These are phyloP conservation scores for Cathartes aura DNA, from an alignment of 2,113 vertebrate species.

Conservation along the genomic window DNA sequence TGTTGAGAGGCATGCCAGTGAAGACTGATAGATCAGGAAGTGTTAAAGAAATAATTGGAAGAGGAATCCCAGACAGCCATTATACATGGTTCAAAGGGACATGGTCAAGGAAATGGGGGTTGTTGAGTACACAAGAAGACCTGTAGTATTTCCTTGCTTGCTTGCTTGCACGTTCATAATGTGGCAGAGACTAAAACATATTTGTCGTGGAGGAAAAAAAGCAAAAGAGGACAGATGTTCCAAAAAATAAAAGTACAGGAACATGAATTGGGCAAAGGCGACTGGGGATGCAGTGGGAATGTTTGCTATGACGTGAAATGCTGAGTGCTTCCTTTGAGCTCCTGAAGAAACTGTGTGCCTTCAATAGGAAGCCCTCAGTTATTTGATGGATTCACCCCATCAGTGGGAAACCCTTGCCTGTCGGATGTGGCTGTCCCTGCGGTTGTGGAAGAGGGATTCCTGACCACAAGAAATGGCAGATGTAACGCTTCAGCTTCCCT, in stretches of 20 bases:
- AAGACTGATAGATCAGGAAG: background rate
- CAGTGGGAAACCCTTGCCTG: background rate
- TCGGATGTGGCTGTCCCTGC: accelerated
- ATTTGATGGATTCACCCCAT: background rate
- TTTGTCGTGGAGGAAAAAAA: background rate
- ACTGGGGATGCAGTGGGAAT: background rate
- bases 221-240: background rate
- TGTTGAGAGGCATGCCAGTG: background rate
- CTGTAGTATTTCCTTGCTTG: background rate
- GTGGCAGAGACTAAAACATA: background rate
- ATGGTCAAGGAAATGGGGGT: background rate
- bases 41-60: background rate
- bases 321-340: background rate
- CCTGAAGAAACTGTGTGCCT: background rate
- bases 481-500: background rate
- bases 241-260: background rate
- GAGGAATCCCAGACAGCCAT: background rate
- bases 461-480: background rate
- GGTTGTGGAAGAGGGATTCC: background rate
- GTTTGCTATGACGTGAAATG: background rate
- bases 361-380: background rate
- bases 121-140: background rate
- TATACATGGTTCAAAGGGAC: background rate
- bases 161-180: background rate
- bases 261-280: background rate